Conservation (phyloP, 2,113 vertebrate species). For the Suncus etruscus region DNA sequence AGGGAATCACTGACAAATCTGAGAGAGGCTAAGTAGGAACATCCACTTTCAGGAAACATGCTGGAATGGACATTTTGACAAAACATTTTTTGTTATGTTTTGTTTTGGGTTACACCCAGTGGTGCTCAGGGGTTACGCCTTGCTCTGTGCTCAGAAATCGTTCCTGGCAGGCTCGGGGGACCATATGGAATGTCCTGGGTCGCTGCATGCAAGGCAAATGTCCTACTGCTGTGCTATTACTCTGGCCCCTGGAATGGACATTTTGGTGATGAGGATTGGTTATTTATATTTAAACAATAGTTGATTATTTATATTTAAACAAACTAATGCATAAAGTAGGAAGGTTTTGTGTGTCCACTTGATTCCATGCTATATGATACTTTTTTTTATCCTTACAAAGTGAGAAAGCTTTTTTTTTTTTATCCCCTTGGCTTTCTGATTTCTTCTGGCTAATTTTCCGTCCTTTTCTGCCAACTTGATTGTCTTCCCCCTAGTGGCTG, state of each 20-base stretch:
- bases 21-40: neutral
- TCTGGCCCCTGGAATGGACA: neutral
- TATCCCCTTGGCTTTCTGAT: neutral
- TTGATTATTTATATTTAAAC: constrained; percentile 4
- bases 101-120: no score
- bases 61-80: neutral
- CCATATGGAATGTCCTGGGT: no score
- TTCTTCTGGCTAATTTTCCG: constrained; percentile 64
- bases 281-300: neutral
- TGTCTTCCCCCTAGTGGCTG: constrained; percentile 69
- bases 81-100: no score
- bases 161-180: no score
- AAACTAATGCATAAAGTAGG: constrained; percentile 17
- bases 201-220: no score
- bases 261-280: constrained; percentile 23
- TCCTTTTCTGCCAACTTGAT: constrained; percentile 61
- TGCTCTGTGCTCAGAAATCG: no score
- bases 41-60: neutral
- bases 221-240: no score
- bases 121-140: no score
- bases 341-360: constrained; percentile 40
- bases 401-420: constrained; percentile 3
- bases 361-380: constrained; percentile 9
- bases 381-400: neutral
- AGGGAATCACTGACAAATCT: neutral